Conservation (phyloP, 64 coral and sea anemone species). For the Montipora capricornis region DNA sequence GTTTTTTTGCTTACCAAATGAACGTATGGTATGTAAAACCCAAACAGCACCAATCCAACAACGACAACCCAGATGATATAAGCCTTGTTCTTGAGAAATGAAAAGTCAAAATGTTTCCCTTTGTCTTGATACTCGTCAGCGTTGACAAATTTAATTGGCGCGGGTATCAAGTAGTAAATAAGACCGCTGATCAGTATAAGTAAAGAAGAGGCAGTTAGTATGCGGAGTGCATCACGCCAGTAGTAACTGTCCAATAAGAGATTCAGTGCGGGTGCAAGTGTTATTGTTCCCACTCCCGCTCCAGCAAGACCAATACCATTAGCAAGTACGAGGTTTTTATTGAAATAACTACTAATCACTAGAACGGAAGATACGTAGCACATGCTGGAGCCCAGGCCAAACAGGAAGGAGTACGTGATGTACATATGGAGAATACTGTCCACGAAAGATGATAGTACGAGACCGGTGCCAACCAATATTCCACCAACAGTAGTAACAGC, state of each 20-base stretch:
- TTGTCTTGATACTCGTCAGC: conserved; percentile 13
- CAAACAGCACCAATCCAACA: conserved; percentile 82
- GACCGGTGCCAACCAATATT: conserved; percentile 66
- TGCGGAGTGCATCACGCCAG: conserved; percentile 73
- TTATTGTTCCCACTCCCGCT: conserved; percentile 83
- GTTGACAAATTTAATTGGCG: conserved; percentile 43
- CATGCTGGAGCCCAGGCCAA: conserved; percentile 73
- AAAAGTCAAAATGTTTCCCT: conserved; percentile 63
- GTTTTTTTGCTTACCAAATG: conserved; percentile 75
- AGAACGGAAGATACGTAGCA: conserved; percentile 86
- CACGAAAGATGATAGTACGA: conserved; percentile 65
- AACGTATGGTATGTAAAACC: conserved; percentile 91
- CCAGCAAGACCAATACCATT: conserved; percentile 85
- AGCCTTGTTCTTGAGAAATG: conserved; percentile 87
- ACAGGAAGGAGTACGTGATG: conserved; percentile 80
- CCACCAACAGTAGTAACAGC: conserved; percentile 51
- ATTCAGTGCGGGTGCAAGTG: conserved; percentile 64
- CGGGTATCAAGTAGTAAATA: conserved; percentile 47
- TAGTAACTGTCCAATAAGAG: conserved; percentile 49
- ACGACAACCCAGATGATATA: conserved; percentile 80
- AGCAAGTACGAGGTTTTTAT: conserved; percentile 69
- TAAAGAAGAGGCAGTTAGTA: conserved; percentile 70
- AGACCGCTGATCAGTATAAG: conserved; percentile 60
- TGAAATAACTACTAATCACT: conserved; percentile 79
- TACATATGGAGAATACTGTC: conserved; percentile 68